These are phyloP conservation scores for Leptinotarsa undecemlineata DNA, from an alignment of 1,140 invertebrate species.

Conservation along the genomic window DNA sequence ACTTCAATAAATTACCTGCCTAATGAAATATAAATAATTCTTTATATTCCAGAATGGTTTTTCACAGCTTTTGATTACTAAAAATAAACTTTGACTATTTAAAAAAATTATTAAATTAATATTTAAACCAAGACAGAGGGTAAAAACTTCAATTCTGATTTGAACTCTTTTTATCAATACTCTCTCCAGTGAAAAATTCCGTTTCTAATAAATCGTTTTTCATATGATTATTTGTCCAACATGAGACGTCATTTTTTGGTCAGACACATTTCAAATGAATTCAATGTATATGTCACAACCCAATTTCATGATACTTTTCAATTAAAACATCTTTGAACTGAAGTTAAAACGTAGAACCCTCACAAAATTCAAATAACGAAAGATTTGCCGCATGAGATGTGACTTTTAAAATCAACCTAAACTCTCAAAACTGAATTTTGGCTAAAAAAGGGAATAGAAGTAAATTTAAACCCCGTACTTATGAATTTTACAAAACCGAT, in stretches of 20 bases:
- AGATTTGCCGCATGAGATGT: constrained; percentile 46
- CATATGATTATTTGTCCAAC: no score
- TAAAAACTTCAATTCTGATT: constrained; percentile 6
- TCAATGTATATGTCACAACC: background rate
- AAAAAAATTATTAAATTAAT: no score
- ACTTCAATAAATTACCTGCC: no score
- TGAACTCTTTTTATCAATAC: background rate
- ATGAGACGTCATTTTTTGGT: no score
- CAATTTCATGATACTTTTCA: constrained; percentile 7
- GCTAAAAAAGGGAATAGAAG: constrained; percentile 43
- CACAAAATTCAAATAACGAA: background rate
- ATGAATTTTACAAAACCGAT: background rate
- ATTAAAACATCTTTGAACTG: background rate
- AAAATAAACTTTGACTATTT: background rate
- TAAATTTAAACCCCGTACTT: constrained; percentile 5
- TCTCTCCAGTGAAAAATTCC: no score
- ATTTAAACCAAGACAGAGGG: background rate
- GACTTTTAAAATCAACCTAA: constrained; percentile 40
- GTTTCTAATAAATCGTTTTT: no score
- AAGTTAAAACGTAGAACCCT: constrained; percentile 35
- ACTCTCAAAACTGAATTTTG: background rate
- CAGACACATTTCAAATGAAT: background rate
- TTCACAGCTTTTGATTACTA: background rate
- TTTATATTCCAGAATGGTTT: no score
- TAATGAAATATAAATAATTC: no score